Evolutionary conservation across 1,140 invertebrate genomes (phyloP), one percentile per base, ranked within the genome.

Genomic region (Drosophila rufa): DNA sequence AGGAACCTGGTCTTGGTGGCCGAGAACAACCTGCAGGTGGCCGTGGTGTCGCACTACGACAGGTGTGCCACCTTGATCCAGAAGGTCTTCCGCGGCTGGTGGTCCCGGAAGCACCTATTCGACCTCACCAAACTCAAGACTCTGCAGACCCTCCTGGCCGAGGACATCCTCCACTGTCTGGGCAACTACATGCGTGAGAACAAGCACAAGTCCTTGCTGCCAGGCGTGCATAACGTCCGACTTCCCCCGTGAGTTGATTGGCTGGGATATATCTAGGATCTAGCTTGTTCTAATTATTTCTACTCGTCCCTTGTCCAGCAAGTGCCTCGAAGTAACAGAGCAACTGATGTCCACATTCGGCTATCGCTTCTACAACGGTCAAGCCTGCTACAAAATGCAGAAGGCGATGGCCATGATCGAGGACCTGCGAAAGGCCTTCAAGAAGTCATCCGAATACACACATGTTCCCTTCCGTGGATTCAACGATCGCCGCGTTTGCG

Each of bases 11-110:
- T 67, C 3, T 2, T 19, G 1, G 0, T 64, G 2, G 27, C 53
- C 7, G 66, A 92, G 36, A 11, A 40, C 0, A 27, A 4, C 0
- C 1, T 69, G 0, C 85, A 92, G 27, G 11, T 22, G 0, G 6
- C 1, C 9, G 0, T 73, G 1, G 2, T 53, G 6, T 5, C 53
- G 0, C 40, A 53, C 17, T 74, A 70, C 22, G 19, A 75, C 0
- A n/a, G 4, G 0, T n/a, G 51, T 9, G 71, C 76, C 15, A 8
- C 25, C 0, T 46, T 56, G 7, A 92, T 92, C 11, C 91, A 92
- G 46, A 53, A 65, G 0, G 4, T 67, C 0, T 92, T 64, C 48
- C 85, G 90, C 11, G 91, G 90, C 38, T 92, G 65, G 62, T 80
- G 60, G 67, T 73, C 65, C 0, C 80, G 91, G 12, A 71, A 86